phyloP scores from a whole-genome alignment of 2,113 vertebrate species.

The Cromileptes altivelis region DNA sequence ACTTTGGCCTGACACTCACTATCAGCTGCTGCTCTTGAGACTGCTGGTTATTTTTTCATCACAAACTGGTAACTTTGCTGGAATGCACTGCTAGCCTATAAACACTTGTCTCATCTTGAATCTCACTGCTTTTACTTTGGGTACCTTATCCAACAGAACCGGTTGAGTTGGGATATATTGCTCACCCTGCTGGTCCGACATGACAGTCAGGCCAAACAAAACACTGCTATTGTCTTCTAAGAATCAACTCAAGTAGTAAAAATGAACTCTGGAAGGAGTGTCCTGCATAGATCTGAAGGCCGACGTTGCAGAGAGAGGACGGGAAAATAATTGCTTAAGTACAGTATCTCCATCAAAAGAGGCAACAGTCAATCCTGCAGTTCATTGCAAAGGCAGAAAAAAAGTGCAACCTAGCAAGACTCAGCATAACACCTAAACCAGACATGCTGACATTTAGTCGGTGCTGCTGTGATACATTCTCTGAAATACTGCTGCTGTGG shows the following conservation, averaged over 20 bases:
- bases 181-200: background rate
- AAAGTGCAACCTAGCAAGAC: constrained; percentile 28
- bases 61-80: background rate
- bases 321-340: background rate
- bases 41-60: constrained; percentile 1
- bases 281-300: constrained; percentile 67
- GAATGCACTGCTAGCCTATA: background rate
- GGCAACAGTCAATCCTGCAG: constrained; percentile 16
- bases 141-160: background rate
- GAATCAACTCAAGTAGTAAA: background rate
- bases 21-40: background rate
- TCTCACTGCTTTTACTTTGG: background rate
- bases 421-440: constrained; percentile 11
- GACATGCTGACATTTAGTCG: constrained; percentile 27
- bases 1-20: background rate
- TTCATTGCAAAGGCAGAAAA: constrained; percentile 5
- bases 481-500: constrained; percentile 46
- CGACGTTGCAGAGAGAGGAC: background rate
- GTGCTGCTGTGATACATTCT: constrained; percentile 55
- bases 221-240: background rate
- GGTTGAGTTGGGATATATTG: background rate
- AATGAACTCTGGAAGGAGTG: background rate
- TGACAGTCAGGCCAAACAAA: background rate
- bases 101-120: background rate
- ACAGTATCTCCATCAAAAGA: background rate